Evolutionary conservation across 2,797 vertebrate genomes (phyloP).

Genomic region (Neosalanx taihuensis): DNA sequence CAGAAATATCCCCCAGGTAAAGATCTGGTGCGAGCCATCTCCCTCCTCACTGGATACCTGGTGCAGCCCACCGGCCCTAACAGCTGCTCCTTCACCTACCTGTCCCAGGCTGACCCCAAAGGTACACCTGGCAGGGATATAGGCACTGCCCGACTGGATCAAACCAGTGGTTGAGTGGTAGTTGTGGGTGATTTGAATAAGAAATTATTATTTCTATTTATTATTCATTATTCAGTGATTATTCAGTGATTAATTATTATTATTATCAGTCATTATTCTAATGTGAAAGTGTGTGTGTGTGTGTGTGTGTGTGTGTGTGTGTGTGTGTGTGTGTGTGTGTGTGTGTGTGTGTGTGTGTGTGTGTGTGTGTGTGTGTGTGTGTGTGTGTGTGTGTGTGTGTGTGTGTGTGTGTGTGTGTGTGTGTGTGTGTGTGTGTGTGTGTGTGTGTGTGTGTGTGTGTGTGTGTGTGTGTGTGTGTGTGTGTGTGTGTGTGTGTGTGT

Average conservation of each 20-base stretch:
- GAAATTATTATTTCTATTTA: not conserved
- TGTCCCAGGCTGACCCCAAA: constrained; percentile 84
- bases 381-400: too few relatives aligned
- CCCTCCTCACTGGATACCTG: constrained; percentile 78
- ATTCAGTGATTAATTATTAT: too few relatives aligned
- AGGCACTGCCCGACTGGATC: not conserved
- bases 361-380: too few relatives aligned
- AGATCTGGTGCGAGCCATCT: constrained; percentile 75
- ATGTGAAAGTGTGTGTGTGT: too few relatives aligned
- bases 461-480: too few relatives aligned
- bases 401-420: too few relatives aligned
- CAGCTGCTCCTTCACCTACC: constrained; percentile 78
- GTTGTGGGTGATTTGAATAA: not conserved
- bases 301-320: not conserved
- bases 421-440: too few relatives aligned
- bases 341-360: too few relatives aligned
- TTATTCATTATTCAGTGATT: not conserved
- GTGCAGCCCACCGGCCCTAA: constrained; percentile 72
- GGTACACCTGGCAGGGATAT: constrained; percentile 54
- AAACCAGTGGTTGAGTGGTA: not conserved
- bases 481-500: too few relatives aligned
- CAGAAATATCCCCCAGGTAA: constrained; percentile 72
- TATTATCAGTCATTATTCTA: too few relatives aligned
- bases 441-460: too few relatives aligned
- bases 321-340: too few relatives aligned